Evolutionary conservation across 1,140 invertebrate genomes (phyloP).

Genomic region (Drosophila kohkoa): DNA sequence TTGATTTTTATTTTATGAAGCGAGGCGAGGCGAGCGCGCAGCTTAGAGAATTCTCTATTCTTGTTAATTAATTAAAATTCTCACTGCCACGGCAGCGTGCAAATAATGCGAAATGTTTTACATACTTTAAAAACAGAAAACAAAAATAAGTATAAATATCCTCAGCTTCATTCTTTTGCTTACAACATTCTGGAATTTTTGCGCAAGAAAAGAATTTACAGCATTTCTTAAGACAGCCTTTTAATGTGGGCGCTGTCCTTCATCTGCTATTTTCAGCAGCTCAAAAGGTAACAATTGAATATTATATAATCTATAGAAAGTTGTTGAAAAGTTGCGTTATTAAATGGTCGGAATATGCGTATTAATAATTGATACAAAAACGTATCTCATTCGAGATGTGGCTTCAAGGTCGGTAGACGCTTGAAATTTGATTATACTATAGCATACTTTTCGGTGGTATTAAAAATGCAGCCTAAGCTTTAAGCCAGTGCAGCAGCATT

Average conservation of each 20-base stretch:
- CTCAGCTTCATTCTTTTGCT: neutral
- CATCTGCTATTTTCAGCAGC: neutral
- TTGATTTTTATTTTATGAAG: conserved; percentile 71
- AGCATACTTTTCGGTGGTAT: conserved; percentile 52
- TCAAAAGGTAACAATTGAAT: conserved; percentile 2
- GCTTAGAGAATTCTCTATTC: conserved; percentile 12
- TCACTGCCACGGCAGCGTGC: too few relatives aligned
- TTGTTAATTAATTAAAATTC: conserved; percentile 11
- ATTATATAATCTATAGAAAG: neutral
- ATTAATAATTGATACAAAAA: conserved; percentile 4
- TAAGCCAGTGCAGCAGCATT: conserved; percentile 30
- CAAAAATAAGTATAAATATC: neutral
- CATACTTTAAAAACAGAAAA: conserved; percentile 1
- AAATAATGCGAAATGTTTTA: neutral
- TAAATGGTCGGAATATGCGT: neutral
- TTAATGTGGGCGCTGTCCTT: neutral
- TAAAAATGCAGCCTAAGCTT: conserved; percentile 44
- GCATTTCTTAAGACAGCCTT: neutral
- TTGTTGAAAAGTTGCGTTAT: neutral
- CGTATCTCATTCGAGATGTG: neutral
- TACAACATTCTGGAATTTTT: neutral
- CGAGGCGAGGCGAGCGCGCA: conserved; percentile 10
- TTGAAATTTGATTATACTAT: conserved; percentile 35
- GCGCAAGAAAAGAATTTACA: neutral
- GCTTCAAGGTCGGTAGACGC: conserved; percentile 28